These are phyloP conservation scores for Drosophila repleta DNA, from an alignment of 1,140 invertebrate genomes.

Conservation along the genomic window DNA sequence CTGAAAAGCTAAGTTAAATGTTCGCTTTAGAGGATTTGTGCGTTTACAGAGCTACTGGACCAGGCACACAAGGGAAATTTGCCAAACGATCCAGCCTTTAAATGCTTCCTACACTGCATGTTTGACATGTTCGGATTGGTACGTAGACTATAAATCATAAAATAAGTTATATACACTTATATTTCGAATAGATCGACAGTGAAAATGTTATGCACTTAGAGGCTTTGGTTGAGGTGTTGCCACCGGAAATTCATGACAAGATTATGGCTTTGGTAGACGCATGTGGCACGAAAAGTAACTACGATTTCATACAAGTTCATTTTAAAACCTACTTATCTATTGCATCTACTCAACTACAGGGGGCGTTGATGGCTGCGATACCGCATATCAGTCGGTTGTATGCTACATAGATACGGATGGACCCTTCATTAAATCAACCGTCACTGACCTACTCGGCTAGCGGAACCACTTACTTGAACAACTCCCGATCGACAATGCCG, in stretches of 20 bases:
- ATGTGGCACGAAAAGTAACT: constrained; percentile 66
- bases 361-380: constrained; percentile 71
- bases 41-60: constrained; percentile 21
- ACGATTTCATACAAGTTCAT: not conserved
- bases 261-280: constrained; percentile 38
- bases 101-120: constrained; percentile 75
- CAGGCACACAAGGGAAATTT: constrained; percentile 29
- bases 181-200: constrained; percentile 59
- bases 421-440: constrained; percentile 35
- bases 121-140: constrained; percentile 76
- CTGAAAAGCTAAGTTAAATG: not conserved
- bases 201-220: constrained; percentile 68
- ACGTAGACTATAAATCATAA: not conserved
- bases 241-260: constrained; percentile 49
- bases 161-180: not conserved
- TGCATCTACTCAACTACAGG: constrained; percentile 30
- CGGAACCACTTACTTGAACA: constrained; percentile 62
- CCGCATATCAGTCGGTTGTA: constrained; percentile 53
- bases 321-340: not conserved
- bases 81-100: constrained; percentile 49
- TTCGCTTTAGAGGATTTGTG: not conserved
- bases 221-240: constrained; percentile 58
- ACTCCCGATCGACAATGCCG: constrained; percentile 60
- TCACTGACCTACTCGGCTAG: constrained; percentile 47
- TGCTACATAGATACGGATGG: constrained; percentile 67